Evolutionary conservation across 2,113 vertebrate genomes (phyloP), one percentile per base, ranked within the genome.

Genomic region (Turdus rufiventris): DNA sequence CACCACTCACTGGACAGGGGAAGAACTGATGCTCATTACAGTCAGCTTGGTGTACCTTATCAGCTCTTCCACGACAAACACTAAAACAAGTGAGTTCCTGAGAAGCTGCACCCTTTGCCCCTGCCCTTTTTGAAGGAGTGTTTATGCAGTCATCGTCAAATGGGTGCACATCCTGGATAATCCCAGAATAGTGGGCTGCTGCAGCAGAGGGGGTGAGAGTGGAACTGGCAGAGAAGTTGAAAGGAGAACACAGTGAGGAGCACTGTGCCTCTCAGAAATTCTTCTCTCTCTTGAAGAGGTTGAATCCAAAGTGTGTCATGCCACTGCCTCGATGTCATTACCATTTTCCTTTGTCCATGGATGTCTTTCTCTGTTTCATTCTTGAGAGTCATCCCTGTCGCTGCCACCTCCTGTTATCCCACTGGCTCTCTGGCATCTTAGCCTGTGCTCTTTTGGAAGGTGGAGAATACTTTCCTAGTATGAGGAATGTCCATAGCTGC

Each of bases 31-130:
- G 38, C 14, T 79, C 5, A 0, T 62, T 28, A 13, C 14, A 9
- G 0, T 45, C 9, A 50, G 14, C 14, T 67, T n/a, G 14, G 31
- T 50, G 15, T 79, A 66, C 26, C 15, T 40, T 33, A 19, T 0
- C 6, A 16, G 18, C 26, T 19, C 40, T 43, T 70, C n/a, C 54
- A 0, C 7, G 3, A 23, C 1, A 3, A 54, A 18, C 2, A 3
- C 26, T 71, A 20, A 38, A 51, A 60, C 19, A 51, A 54, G 25
- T 21, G 11, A 26, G 89, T 53, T 83, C 28, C 24, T 62, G 31
- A 83, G 43, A 54, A 50, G 12, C 47, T 54, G 62, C 2, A 1
- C 6, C 12, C 14, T 21, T 25, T 21, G 26, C 40, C 33, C 8
- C n/a, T 42, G 4, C n/a, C 17, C 5, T 6, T 34, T 23, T 26